phyloP scores from a whole-genome alignment of 2,113 vertebrate genomes.

The Micromys minutus region DNA sequence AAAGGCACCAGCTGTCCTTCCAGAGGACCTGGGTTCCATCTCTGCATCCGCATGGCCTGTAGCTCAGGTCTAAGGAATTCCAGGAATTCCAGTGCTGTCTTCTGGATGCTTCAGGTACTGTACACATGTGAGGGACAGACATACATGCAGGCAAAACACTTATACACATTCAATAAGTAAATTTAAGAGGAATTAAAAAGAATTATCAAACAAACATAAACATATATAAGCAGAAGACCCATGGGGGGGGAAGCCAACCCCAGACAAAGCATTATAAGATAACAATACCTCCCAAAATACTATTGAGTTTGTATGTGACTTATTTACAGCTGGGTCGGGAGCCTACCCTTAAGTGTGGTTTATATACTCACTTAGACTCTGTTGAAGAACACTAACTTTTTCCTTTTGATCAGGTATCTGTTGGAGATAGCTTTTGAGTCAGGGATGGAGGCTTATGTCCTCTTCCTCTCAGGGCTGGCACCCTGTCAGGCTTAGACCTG shows the following conservation, averaged over 20 bases:
- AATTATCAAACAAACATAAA: not conserved
- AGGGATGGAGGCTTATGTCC: not conserved
- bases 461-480: not conserved
- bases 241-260: not conserved
- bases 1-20: not conserved
- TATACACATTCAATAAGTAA: not conserved
- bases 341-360: not conserved
- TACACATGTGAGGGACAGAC: not conserved
- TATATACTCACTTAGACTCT: not conserved
- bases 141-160: not conserved
- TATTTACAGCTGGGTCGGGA: not conserved
- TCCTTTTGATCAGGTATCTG: not conserved
- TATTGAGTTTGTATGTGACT: not conserved
- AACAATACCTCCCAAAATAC: not conserved
- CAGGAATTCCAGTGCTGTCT: not conserved
- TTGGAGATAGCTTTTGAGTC: not conserved
- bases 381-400: not conserved
- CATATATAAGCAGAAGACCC: not conserved
- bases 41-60: not conserved
- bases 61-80: not conserved
- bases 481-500: not conserved
- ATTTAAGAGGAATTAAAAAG: not conserved
- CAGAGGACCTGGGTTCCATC: not conserved
- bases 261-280: not conserved
- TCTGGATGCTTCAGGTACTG: not conserved